phyloP scores from a whole-genome alignment of 2,113 vertebrate genomes.

The Lipotes vexillifer region DNA sequence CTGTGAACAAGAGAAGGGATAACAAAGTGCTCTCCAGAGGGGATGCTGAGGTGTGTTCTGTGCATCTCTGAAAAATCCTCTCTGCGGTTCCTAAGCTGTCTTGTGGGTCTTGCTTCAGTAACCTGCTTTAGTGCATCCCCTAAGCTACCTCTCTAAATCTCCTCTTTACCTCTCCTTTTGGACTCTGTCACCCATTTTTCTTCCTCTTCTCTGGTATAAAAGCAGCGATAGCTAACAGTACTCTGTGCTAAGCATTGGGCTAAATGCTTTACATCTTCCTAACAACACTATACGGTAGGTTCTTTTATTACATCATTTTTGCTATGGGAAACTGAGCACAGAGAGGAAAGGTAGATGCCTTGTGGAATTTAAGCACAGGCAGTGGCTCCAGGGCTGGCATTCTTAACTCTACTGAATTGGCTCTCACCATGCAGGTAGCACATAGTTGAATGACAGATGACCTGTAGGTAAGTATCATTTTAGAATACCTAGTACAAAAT shows the following conservation, averaged over 20 bases:
- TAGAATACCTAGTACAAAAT: background rate
- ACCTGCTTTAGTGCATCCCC: background rate
- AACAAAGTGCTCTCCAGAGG: background rate
- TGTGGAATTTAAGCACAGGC: background rate
- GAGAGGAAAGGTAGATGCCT: background rate
- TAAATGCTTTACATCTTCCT: background rate
- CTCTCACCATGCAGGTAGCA: accelerated
- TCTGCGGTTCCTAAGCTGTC: background rate
- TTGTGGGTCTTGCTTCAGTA: background rate
- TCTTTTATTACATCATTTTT: background rate
- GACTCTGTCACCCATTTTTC: background rate
- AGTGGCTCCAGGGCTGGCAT: accelerated
- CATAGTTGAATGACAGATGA: accelerated
- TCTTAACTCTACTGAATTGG: accelerated
- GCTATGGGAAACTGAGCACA: background rate
- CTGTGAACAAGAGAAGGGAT: background rate
- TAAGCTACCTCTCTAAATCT: background rate
- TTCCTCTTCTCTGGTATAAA: background rate
- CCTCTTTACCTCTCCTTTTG: background rate
- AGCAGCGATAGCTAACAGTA: background rate
- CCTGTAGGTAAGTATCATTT: accelerated
- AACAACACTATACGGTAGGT: accelerated
- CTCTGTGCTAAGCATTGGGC: background rate
- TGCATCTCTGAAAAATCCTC: background rate
- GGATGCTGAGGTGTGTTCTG: background rate